A percentile compares a stretch with the other conserved stretches of the same genome.
Evolutionary conservation across 2,888 invertebrate genomes (phyloP).

Genomic region (Drosophila lacicola): DNA sequence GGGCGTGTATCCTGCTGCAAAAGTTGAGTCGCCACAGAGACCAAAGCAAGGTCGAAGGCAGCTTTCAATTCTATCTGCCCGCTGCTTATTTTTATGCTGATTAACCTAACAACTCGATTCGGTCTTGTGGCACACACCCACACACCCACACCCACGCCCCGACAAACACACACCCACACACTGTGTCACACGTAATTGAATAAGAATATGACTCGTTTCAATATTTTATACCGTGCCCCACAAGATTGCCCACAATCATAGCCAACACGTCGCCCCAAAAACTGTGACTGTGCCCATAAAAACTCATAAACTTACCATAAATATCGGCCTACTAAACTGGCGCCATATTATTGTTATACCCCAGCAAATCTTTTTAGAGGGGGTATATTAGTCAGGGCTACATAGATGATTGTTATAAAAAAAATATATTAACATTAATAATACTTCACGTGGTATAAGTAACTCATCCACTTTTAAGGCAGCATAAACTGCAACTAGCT

Average conservation of each 20-base stretch:
- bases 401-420: not conserved
- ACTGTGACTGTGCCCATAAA: slow-evolving; percentile 57
- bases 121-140: slow-evolving; percentile 12
- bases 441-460: not conserved
- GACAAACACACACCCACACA: not conserved
- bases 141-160: not conserved
- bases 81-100: slow-evolving; percentile 72
- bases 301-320: slow-evolving; percentile 70
- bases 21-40: slow-evolving; percentile 7
- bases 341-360: slow-evolving; percentile 49
- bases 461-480: too few relatives aligned
- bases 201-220: slow-evolving; percentile 58
- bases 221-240: slow-evolving; percentile 46
- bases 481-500: slow-evolving; percentile 2
- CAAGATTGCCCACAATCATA: slow-evolving; percentile 57
- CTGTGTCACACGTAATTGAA: slow-evolving; percentile 54
- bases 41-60: slow-evolving; percentile 8
- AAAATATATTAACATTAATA: not conserved
- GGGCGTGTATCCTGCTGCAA: slow-evolving; percentile 52
- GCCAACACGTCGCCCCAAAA: slow-evolving; percentile 42
- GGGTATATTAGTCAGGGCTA: slow-evolving; percentile 29
- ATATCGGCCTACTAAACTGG: slow-evolving; percentile 55
- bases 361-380: not conserved
- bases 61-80: slow-evolving; percentile 48
- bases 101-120: slow-evolving; percentile 61